phyloP scores from a whole-genome alignment of 2,888 invertebrate genomes.

The Drosophila trichaetosa region DNA sequence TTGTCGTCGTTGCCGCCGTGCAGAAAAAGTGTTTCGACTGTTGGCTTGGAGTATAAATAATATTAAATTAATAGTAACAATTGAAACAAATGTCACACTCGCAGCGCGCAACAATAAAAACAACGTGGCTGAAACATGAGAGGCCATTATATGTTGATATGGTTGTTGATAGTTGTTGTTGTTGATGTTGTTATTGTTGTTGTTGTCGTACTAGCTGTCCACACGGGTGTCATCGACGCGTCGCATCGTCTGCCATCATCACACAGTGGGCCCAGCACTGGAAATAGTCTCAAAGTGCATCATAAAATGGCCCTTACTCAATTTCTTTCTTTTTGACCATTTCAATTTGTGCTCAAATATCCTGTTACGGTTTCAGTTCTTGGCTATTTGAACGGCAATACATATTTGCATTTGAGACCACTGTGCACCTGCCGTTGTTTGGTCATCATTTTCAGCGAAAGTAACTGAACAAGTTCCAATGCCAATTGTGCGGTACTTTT shows the following conservation, averaged over 20 bases:
- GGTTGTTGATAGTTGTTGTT: slow-evolving; percentile 27
- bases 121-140: slow-evolving; percentile 58
- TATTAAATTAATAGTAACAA: slow-evolving; percentile 71
- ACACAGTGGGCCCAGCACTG: slow-evolving; percentile 32
- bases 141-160: slow-evolving; percentile 23
- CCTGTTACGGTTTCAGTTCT: neutral
- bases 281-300: neutral
- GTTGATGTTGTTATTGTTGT: slow-evolving; percentile 23
- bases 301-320: neutral
- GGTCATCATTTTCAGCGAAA: slow-evolving; percentile 76
- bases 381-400: neutral
- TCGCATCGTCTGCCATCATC: slow-evolving; percentile 9
- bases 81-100: slow-evolving; percentile 64
- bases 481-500: slow-evolving; percentile 62
- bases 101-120: slow-evolving; percentile 48
- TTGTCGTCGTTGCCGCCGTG: slow-evolving; percentile 65
- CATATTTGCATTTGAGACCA: slow-evolving; percentile 4
- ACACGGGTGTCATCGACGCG: slow-evolving; percentile 33
- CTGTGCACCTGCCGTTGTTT: slow-evolving; percentile 35
- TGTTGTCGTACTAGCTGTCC: slow-evolving; percentile 23
- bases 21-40: slow-evolving; percentile 63
- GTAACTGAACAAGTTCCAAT: slow-evolving; percentile 80
- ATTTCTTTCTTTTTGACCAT: neutral
- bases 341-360: neutral
- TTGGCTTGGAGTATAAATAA: slow-evolving; percentile 54